Evolutionary conservation across 2,113 vertebrate species (phyloP), one percentile per base, ranked within the genome.

Genomic region (Phalacrocorax carbo): DNA sequence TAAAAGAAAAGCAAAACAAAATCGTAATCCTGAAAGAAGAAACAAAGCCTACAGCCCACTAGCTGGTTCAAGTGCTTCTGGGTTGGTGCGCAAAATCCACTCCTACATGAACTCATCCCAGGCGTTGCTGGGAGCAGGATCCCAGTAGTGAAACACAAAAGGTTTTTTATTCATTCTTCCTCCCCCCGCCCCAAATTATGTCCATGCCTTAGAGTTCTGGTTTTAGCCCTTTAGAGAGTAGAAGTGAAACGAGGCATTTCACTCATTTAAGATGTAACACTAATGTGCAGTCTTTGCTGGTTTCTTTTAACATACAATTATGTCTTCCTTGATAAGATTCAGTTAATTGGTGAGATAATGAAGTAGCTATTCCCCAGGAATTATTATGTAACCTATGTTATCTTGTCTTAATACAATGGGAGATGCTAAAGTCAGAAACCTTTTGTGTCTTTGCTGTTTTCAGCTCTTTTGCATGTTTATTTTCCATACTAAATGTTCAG

Each of bases 261-360:
- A 23, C 13, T 89, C 26, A 32, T 82, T 79, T 89, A 75, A 82
- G 23, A 76, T 18, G 32, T 44, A 82, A 60, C 13, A 30, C 34
- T 75, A 51, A 79, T 30, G 26, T 44, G 38, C 32, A 93, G 20
- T 9, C 16, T 91, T 82, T 79, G 14, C 65, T 87, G 65, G 29
- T 93, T 91, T 94, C 77, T 87, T 87, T 91, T 68, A 94, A 48
- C 27, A 16, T 48, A 13, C 23, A 84, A 54, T 94, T 91, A 76
- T 68, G 87, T 89, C 38, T 94, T 82, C 81, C 52, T 84, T 61
- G 34, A 61, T 89, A 85, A 89, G 70, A 76, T 82, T 82, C 44
- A 75, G 48, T 79, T 95, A 91, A 79, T 85, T 72, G 44, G 44
- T 82, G 65, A 85, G 73, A 89, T 91, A 90, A 93, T 94, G 73